Evolutionary conservation across 2,797 vertebrate genomes (phyloP).

Genomic region (Staurois parvus): DNA sequence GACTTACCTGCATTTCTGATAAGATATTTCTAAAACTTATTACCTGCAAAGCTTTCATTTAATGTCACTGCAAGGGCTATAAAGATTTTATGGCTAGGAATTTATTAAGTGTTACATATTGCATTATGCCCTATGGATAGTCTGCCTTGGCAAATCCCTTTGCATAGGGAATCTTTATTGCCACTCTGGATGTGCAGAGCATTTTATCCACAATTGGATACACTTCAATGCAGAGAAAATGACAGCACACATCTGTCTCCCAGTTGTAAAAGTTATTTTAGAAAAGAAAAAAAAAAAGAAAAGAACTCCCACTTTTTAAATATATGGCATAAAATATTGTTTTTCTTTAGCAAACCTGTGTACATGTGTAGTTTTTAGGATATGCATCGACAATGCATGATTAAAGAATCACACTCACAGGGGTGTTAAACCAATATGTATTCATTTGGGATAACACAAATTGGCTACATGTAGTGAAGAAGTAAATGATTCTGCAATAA

Average conservation of each 20-base stretch:
- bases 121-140: constrained; percentile 27
- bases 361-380: background rate
- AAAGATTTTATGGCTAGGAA: constrained; percentile 49
- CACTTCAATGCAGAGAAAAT: constrained; percentile 47
- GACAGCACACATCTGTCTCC: constrained; percentile 48
- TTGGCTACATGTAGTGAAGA: too few species aligned
- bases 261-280: constrained; percentile 28
- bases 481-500: too few species aligned
- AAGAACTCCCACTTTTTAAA: background rate
- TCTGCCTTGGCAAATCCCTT: constrained; percentile 36
- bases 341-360: background rate
- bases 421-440: too few species aligned
- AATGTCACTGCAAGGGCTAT: constrained; percentile 29
- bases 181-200: constrained; percentile 24
- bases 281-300: constrained; percentile 10
- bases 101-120: constrained; percentile 45
- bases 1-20: background rate
- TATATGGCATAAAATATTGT: background rate
- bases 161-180: constrained; percentile 47
- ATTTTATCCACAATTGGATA: constrained; percentile 50
- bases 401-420: too few species aligned
- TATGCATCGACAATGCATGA: too few species aligned
- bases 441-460: too few species aligned
- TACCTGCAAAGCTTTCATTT: constrained; percentile 22
- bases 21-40: background rate